Conservation (phyloP, 2,888 invertebrate species). For the Tenthredo notha region DNA sequence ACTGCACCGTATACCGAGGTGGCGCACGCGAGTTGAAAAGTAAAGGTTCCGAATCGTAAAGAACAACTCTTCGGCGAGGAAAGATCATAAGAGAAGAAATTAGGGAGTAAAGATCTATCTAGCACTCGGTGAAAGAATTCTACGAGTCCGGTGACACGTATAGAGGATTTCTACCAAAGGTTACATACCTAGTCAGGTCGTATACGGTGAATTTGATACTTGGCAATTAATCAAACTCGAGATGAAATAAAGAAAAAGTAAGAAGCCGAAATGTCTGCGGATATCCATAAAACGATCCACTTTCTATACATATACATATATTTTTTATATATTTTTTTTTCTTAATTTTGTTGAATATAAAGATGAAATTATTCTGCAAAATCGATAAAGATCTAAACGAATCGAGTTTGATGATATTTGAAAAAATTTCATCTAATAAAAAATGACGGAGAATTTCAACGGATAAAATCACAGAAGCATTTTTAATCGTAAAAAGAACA, state of each 20-base stretch:
- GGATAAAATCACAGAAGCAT: not conserved
- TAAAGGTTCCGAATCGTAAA: conserved; percentile 27
- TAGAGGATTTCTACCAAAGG: conserved; percentile 34
- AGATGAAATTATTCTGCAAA: not conserved
- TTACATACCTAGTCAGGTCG: conserved; percentile 34
- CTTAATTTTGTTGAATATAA: not conserved
- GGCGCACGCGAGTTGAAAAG: conserved; percentile 32
- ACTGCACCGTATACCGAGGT: not conserved
- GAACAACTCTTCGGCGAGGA: not conserved
- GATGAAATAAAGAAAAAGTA: not conserved
- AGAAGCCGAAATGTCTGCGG: too few relatives aligned
- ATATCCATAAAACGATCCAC: not conserved
- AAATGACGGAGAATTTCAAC: not conserved
- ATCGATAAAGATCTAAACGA: not conserved
- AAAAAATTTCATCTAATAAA: not conserved
- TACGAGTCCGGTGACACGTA: conserved; percentile 24
- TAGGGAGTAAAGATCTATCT: conserved; percentile 39
- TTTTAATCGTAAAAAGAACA: not conserved
- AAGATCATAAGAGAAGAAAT: not conserved
- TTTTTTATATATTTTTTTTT: not conserved
- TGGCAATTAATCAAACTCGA: conserved; percentile 35
- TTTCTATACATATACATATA: not conserved
- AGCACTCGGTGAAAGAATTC: conserved; percentile 20
- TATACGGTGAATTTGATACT: conserved; percentile 27
- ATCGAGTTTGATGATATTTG: not conserved